Base-by-base conservation (phyloP, 2,113 vertebrate species). In the Labeo catla region DNA sequence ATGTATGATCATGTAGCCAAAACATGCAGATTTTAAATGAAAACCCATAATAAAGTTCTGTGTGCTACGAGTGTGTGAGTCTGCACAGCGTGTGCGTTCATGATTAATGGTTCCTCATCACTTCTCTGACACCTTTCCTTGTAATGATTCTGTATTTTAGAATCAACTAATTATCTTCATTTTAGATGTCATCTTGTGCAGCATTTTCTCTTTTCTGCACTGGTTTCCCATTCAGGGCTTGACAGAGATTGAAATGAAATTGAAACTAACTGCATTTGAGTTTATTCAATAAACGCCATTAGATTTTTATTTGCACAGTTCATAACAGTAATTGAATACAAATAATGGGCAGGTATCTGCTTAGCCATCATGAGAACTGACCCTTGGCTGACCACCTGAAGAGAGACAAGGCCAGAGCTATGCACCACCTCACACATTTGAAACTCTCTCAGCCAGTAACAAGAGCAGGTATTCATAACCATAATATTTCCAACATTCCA, bases 131-230 rank as follows among this genome's bases (percentile, higher is more conserved):
- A 96, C 93, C 94, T 95, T 85, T 82, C 65, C 68, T 91, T 87
- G 93, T 95, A 96, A 96, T 92, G 91, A 94, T 94, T 95, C 93
- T 92, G 90, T 93, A 92, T 92, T 94, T 96, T 94, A 96, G 94
- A 96, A 97, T 96, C 93, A 87, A 86, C 94, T 96, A 96, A 98
- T 97, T 97, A 97, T 97, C 95, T 95, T 97, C 93, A 96, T 96
- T 92, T 96, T 94, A 95, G 93, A 94, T 94, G 94, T 96, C 88
- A 16, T 83, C 65, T 8, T 6, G 34, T 4, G 49, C 93, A 93
- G 93, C 94, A 91, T 93, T 59, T 91, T 92, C 70, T 70, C 15
- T 89, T 83, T 81, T 94, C 95, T 66, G 45, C 93, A 94, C 93
- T 94, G 92, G 93, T 95, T 92, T 92, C 85, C 92, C 93, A 95